These are phyloP conservation scores for Athalia circularis DNA, from an alignment of 2,888 invertebrate species.

Conservation along the genomic window DNA sequence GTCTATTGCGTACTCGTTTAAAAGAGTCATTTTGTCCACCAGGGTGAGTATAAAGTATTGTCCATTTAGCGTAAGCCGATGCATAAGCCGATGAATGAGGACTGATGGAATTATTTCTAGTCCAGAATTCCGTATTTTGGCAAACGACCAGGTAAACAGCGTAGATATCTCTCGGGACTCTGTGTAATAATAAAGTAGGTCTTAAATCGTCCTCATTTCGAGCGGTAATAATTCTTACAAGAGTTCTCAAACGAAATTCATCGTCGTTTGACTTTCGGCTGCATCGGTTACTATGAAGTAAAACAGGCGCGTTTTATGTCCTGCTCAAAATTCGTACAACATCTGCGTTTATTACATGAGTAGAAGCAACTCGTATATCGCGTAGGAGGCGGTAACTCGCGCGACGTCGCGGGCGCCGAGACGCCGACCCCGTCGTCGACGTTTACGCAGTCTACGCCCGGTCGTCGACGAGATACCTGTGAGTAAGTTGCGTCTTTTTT, in stretches of 20 bases:
- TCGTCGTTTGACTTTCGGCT: neutral
- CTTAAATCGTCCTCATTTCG: neutral
- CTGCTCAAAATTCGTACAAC: neutral
- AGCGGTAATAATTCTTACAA: no score
- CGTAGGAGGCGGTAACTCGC: constrained; percentile 35
- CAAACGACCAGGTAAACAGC: constrained; percentile 22
- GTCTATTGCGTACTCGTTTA: constrained; percentile 80
- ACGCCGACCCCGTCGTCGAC: constrained; percentile 39
- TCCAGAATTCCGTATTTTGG: constrained; percentile 41
- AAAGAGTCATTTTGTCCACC: constrained; percentile 78
- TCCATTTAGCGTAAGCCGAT: neutral
- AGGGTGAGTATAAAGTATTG: constrained; percentile 59
- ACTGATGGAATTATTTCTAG: constrained; percentile 44
- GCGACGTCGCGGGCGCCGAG: constrained; percentile 40
- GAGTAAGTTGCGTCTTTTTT: constrained; percentile 55
- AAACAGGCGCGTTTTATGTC: neutral
- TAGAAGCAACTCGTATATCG: constrained; percentile 19
- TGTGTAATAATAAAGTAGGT: neutral
- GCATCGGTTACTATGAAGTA: neutral
- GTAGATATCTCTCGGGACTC: constrained; percentile 19
- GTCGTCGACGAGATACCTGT: constrained; percentile 59
- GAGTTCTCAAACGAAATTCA: no score
- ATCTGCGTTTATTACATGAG: neutral
- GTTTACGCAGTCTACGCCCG: constrained; percentile 60
- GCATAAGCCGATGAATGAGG: constrained; percentile 35